A percentile compares a stretch with the other conserved stretches of the same genome.
phyloP scores from a whole-genome alignment of 1,140 invertebrate species.

The Melitaea cinxia region DNA sequence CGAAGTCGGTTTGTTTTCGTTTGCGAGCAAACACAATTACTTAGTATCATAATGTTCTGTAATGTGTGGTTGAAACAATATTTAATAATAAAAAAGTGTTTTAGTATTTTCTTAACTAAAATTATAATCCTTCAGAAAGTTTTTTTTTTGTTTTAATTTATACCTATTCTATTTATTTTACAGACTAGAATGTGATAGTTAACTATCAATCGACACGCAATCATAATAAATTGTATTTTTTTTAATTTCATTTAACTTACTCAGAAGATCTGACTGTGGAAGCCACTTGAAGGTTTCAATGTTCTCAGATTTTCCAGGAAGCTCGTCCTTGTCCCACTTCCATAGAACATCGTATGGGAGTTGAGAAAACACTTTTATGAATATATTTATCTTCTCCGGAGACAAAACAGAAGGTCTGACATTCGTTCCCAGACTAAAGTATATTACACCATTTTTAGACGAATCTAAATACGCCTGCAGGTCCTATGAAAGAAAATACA shows the following conservation, averaged over 20 bases:
- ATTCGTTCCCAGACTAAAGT: slow-evolving; percentile 80
- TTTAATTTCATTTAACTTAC: not conserved
- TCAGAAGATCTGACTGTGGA: slow-evolving; percentile 17
- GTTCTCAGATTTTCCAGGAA: slow-evolving; percentile 50
- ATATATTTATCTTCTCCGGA: slow-evolving; percentile 55
- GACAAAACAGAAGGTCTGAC: slow-evolving; percentile 66
- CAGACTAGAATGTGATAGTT: too few relatives aligned
- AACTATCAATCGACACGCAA: too few relatives aligned
- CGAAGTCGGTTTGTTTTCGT: too few relatives aligned
- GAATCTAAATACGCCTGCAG: slow-evolving; percentile 38
- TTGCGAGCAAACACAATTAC: too few relatives aligned
- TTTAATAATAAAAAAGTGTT: too few relatives aligned
- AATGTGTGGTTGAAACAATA: too few relatives aligned
- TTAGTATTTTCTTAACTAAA: too few relatives aligned
- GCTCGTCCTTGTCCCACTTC: slow-evolving; percentile 64
- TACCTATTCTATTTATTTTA: too few relatives aligned
- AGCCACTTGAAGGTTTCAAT: slow-evolving; percentile 42
- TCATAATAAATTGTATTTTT: not conserved
- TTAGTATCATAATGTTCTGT: too few relatives aligned
- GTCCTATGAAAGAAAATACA: slow-evolving; percentile 34
- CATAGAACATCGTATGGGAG: slow-evolving; percentile 70
- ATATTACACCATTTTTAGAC: slow-evolving; percentile 52
- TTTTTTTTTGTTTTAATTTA: too few relatives aligned
- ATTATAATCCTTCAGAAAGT: too few relatives aligned
- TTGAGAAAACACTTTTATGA: slow-evolving; percentile 54